Evolutionary conservation across 2,888 invertebrate genomes (phyloP).

Genomic region (Heliconius charithonia): DNA sequence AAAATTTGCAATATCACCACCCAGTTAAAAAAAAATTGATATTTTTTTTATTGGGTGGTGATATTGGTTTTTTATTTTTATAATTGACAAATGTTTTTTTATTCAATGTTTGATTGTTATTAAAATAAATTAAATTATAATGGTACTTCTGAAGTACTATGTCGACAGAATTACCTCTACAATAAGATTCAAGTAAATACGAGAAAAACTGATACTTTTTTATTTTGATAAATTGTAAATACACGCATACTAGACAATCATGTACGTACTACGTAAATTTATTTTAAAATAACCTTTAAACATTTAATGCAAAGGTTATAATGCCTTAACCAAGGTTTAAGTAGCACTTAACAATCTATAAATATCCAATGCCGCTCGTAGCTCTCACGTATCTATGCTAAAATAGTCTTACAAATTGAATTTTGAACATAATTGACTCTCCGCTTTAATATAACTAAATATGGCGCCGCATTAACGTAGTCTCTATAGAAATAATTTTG

Average conservation of each 20-base stretch:
- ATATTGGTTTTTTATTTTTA: too few species aligned
- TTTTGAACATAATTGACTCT: constrained; percentile 37
- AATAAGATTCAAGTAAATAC: too few species aligned
- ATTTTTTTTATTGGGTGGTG: too few species aligned
- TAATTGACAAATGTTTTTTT: too few species aligned
- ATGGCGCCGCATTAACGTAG: constrained; percentile 37
- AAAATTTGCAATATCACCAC: too few species aligned
- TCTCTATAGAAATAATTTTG: constrained; percentile 1
- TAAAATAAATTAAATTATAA: too few species aligned
- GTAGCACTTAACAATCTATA: constrained; percentile 30
- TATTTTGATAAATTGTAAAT: background rate
- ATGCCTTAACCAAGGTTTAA: constrained; percentile 11
- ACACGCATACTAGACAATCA: background rate
- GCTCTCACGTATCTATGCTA: constrained; percentile 27
- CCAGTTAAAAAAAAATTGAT: too few species aligned
- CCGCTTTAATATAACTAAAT: constrained; percentile 34
- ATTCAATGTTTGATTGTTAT: too few species aligned
- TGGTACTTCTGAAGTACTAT: too few species aligned
- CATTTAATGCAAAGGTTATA: constrained; percentile 14
- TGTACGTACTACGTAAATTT: background rate
- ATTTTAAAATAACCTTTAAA: constrained; percentile 2
- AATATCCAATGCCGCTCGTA: constrained; percentile 26
- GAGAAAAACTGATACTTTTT: too few species aligned
- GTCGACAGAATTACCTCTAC: too few species aligned
- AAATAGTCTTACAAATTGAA: constrained; percentile 40